Base-by-base conservation (phyloP, 2,797 vertebrate species). In the Hirundo rustica region DNA sequence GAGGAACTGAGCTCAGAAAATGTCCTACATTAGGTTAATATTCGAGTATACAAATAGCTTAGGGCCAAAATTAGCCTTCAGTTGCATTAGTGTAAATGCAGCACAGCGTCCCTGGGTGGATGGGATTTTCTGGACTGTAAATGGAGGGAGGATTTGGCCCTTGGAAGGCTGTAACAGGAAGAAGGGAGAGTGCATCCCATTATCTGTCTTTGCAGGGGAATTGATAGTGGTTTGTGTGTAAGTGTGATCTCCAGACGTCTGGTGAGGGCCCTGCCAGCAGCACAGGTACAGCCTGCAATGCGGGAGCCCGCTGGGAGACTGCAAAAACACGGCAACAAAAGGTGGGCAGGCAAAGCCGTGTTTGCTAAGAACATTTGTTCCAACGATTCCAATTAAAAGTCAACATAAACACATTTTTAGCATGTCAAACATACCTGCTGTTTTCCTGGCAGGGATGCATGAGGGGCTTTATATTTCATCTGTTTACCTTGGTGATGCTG, bases 1-100 rank as follows among this genome's bases (percentile, higher is more conserved):
- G 92, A 79, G 81, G 88, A 89, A 58, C 48, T 1, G 8, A 73
- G 80, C 89, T 85, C 78, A 85, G 91, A 97, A 96, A 96, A 95
- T 71, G 79, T 58, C 47, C 91, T 82, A 50, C 92, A 92, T 94
- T 93, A 96, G 94, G 75, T 95, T 96, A 94, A 92, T 96, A 92
- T 78, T 66, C 0, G 1, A 70, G 72, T 16, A 32, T 72, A 94
- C 85, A 88, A 85, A 93, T 80, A 94, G 80, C 80, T 47, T 21
- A 9, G 40, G 62, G 88, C 87, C 76, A 81, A 94, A 93, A 88
- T 94, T 92, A 93, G 54, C 89, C 67, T 53, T 60, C 26, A 13
- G 62, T 40, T 86, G 48, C 91, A 95, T 96, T 93, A 96, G 82
- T 73, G 60, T 18, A 94, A 94, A 89, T 65, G 93, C 79, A 74